These are phyloP conservation scores for Berghia stephanieae DNA, from an alignment of 1,140 invertebrate species.

Conservation along the genomic window DNA sequence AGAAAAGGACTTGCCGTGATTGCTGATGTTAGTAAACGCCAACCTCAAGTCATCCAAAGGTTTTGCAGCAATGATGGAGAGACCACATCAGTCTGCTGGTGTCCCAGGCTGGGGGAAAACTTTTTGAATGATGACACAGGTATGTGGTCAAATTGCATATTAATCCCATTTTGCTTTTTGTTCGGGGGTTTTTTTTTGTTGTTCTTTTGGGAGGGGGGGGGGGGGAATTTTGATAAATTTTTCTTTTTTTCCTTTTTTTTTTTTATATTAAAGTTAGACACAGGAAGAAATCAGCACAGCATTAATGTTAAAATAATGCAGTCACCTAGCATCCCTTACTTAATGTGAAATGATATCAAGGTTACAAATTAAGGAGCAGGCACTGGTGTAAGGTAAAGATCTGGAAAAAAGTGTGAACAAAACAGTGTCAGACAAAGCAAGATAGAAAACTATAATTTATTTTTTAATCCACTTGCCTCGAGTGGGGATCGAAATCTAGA, in stretches of 20 bases:
- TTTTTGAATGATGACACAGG: slow-evolving; percentile 5
- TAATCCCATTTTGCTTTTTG: not conserved
- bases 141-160: not conserved
- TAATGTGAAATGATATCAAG: too few species aligned
- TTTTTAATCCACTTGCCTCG: too few species aligned
- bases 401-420: too few species aligned
- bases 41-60: slow-evolving; percentile 73
- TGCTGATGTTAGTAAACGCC: slow-evolving; percentile 38
- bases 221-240: not conserved
- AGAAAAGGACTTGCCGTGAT: slow-evolving; percentile 46
- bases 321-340: too few species aligned
- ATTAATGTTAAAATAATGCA: not conserved
- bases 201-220: too few species aligned
- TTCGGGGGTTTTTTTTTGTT: too few species aligned
- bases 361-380: too few species aligned
- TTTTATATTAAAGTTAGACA: not conserved
- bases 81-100: slow-evolving; percentile 78
- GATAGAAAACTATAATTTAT: too few species aligned
- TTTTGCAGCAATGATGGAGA: slow-evolving; percentile 78
- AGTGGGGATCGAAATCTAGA: too few species aligned
- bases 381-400: too few species aligned
- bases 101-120: slow-evolving; percentile 70
- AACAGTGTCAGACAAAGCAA: too few species aligned
- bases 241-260: not conserved
- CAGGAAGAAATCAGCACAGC: not conserved